Evolutionary conservation across 2,113 vertebrate genomes (phyloP).

Genomic region (Prolemur simus): DNA sequence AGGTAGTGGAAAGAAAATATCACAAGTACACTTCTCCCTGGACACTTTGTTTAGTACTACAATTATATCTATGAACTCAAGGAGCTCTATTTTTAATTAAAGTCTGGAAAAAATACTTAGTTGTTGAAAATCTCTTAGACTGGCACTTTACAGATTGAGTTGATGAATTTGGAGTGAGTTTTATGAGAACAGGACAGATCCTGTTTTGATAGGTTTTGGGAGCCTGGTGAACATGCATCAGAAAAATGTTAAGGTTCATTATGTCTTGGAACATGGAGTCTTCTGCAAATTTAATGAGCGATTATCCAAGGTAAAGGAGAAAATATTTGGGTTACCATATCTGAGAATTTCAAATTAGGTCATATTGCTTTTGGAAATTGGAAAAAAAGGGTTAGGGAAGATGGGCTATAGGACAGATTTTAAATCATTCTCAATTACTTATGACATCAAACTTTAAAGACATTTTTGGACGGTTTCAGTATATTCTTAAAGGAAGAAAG

Average conservation of each 20-base stretch:
- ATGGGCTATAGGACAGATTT: background rate
- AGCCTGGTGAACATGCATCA: background rate
- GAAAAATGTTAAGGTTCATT: background rate
- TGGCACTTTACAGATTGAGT: background rate
- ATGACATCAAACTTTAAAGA: background rate
- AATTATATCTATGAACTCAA: background rate
- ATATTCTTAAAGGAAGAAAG: slow-evolving; percentile 13
- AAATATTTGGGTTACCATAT: slow-evolving; percentile 1
- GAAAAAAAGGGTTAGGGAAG: background rate
- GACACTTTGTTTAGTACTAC: background rate
- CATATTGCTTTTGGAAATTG: background rate
- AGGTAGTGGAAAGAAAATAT: background rate
- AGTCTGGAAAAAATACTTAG: background rate
- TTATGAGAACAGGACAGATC: background rate
- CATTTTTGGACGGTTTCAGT: background rate
- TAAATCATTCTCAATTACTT: background rate
- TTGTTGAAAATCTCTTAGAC: background rate
- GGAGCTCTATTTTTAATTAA: background rate
- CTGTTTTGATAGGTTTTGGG: background rate
- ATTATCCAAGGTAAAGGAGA: background rate
- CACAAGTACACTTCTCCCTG: background rate
- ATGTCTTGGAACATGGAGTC: background rate
- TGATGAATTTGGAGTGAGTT: background rate
- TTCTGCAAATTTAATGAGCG: background rate
- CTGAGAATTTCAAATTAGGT: background rate